phyloP scores from a whole-genome alignment of 2,797 vertebrate species.

The Pangasius mekongensis region DNA sequence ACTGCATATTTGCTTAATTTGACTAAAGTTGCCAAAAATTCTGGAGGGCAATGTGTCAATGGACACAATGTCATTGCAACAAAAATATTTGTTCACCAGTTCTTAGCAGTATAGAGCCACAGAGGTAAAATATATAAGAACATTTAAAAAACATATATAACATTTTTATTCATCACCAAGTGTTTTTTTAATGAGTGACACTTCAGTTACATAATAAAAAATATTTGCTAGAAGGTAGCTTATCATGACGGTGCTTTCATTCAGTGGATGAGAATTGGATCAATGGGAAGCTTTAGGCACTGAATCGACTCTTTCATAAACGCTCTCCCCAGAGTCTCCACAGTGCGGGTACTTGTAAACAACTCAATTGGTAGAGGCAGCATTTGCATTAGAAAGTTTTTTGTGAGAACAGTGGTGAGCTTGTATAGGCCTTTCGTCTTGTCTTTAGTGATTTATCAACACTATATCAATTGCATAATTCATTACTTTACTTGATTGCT shows the following conservation, averaged over 20 bases:
- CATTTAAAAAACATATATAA: background rate
- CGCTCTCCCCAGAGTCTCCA: conserved; percentile 10
- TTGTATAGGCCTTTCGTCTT: conserved; percentile 3
- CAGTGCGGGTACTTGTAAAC: conserved; percentile 15
- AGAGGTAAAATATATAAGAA: background rate
- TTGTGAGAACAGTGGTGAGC: background rate
- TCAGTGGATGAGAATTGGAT: conserved; percentile 25
- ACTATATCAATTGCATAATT: conserved; percentile 57
- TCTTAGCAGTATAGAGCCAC: background rate
- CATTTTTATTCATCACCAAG: background rate
- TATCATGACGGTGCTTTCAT: conserved; percentile 19
- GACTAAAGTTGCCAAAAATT: conserved; percentile 1
- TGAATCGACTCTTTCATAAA: conserved; percentile 30
- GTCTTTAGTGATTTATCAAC: conserved; percentile 31
- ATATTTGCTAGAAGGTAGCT: conserved; percentile 30
- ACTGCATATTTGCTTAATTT: background rate
- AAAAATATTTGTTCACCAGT: conserved; percentile 2
- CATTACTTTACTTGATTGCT: conserved; percentile 58
- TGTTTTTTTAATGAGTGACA: conserved; percentile 18
- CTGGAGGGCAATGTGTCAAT: background rate
- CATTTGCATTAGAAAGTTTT: conserved; percentile 20
- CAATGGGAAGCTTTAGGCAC: conserved; percentile 30
- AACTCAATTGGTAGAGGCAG: conserved; percentile 37
- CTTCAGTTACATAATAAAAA: conserved; percentile 13
- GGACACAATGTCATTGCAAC: background rate